These are phyloP conservation scores for Polydrusus pterygomalis DNA, from an alignment of 2,888 invertebrate genomes.

Conservation along the genomic window DNA sequence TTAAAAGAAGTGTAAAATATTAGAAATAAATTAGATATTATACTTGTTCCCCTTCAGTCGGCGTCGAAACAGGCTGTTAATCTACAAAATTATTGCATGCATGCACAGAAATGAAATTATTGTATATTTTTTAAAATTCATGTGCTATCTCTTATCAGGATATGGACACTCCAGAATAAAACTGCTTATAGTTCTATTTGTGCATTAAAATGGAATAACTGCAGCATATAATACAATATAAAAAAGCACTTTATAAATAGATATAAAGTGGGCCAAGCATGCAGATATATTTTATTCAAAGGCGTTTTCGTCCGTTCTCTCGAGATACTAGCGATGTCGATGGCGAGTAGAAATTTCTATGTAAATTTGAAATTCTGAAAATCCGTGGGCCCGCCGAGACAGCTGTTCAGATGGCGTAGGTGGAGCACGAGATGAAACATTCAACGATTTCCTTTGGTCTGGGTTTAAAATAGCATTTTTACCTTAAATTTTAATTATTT, in stretches of 20 bases:
- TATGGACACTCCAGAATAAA: too few relatives aligned
- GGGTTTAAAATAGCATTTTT: slow-evolving; percentile 36
- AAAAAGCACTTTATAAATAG: slow-evolving; percentile 43
- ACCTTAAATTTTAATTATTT: slow-evolving; percentile 25
- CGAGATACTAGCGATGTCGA: slow-evolving; percentile 33
- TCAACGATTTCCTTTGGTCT: slow-evolving; percentile 49
- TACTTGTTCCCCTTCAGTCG: too few relatives aligned
- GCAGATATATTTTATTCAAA: slow-evolving; percentile 49
- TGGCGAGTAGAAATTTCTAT: slow-evolving; percentile 52
- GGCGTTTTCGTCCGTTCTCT: slow-evolving; percentile 50
- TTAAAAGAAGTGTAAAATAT: too few relatives aligned
- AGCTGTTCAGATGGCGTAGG: slow-evolving; percentile 51
- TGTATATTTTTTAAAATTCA: too few relatives aligned
- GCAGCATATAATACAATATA: not conserved
- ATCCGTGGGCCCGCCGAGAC: slow-evolving; percentile 53
- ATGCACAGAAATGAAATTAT: too few relatives aligned
- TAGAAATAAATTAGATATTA: too few relatives aligned
- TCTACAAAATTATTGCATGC: too few relatives aligned
- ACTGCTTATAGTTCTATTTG: too few relatives aligned
- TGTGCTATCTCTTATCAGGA: too few relatives aligned
- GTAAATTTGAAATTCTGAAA: slow-evolving; percentile 56
- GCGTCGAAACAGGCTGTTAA: too few relatives aligned
- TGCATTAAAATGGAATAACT: not conserved
- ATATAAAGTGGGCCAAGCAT: slow-evolving; percentile 43
- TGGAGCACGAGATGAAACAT: slow-evolving; percentile 50